A percentile compares a stretch with the other conserved stretches of the same genome.
These are phyloP conservation scores for Lithophane leautieri DNA, from an alignment of 2,888 invertebrate genomes.

Conservation along the genomic window DNA sequence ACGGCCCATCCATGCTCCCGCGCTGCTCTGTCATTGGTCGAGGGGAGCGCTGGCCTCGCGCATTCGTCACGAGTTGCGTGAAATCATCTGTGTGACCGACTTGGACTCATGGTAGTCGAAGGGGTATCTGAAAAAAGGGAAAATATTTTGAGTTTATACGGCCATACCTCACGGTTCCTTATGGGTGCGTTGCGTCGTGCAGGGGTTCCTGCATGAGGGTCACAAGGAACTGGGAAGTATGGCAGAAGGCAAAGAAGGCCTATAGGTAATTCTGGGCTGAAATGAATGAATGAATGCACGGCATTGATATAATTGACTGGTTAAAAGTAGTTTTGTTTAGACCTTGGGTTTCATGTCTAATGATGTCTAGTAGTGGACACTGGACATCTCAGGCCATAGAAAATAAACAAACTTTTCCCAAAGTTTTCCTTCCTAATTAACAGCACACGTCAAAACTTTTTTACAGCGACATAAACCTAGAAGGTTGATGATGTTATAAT, in stretches of 20 bases:
- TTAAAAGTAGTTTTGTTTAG: neutral
- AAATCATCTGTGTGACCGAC: slow-evolving; percentile 38
- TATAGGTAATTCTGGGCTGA: too few species aligned
- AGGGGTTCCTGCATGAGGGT: neutral
- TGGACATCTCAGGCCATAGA: neutral
- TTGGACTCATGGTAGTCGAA: slow-evolving; percentile 26
- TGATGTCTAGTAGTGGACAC: neutral
- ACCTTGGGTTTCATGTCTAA: neutral
- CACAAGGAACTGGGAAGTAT: neutral
- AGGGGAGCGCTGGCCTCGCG: slow-evolving; percentile 64
- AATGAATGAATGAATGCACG: too few species aligned
- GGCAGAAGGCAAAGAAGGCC: too few species aligned
- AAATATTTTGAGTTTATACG: slow-evolving; percentile 1
- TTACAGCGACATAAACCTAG: slow-evolving; percentile 38
- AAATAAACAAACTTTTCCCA: neutral
- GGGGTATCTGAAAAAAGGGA: slow-evolving; percentile 47
- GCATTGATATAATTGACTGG: too few species aligned
- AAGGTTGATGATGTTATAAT: slow-evolving; percentile 22
- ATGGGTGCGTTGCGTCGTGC: too few species aligned
- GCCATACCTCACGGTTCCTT: too few species aligned
- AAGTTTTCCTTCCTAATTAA: neutral
- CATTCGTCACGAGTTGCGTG: slow-evolving; percentile 56
- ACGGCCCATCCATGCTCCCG: slow-evolving; percentile 88
- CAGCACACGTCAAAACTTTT: slow-evolving; percentile 14
- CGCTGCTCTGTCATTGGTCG: slow-evolving; percentile 79